These are phyloP conservation scores for Musca vetustissima DNA, from an alignment of 1,140 invertebrate species.

Conservation along the genomic window DNA sequence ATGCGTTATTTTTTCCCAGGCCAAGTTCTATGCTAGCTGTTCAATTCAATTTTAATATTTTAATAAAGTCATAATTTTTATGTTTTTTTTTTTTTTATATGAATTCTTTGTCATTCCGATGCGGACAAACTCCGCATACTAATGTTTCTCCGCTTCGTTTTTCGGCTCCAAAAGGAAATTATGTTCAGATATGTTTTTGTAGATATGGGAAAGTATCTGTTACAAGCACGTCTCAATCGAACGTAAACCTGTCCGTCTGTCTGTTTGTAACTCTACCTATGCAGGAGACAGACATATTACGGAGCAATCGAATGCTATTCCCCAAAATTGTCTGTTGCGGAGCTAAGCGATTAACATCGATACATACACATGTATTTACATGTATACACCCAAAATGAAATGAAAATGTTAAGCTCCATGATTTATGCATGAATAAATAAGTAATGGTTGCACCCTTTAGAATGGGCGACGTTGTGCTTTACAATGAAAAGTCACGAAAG, in stretches of 20 bases:
- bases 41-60: conserved; percentile 7
- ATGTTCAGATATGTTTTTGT: not conserved
- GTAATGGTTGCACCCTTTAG: too few species aligned
- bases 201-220: conserved; percentile 11
- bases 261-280: not conserved
- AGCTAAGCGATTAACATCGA: too few species aligned
- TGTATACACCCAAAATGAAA: too few species aligned
- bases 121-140: conserved; percentile 5
- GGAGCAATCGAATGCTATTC: too few species aligned
- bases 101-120: conserved; percentile 9
- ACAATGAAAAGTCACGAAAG: too few species aligned
- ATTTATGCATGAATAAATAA: too few species aligned
- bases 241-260: conserved; percentile 3
- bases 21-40: not conserved
- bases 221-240: conserved; percentile 16
- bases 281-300: too few species aligned
- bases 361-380: too few species aligned
- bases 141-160: not conserved
- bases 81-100: conserved; percentile 1
- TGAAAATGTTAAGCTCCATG: too few species aligned
- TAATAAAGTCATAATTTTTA: conserved; percentile 23
- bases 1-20: conserved; percentile 10
- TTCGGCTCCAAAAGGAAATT: conserved; percentile 8
- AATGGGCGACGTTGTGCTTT: too few species aligned
- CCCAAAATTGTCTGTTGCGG: too few species aligned